Evolutionary conservation across 2,113 vertebrate genomes (phyloP).

Genomic region (Lontra canadensis): DNA sequence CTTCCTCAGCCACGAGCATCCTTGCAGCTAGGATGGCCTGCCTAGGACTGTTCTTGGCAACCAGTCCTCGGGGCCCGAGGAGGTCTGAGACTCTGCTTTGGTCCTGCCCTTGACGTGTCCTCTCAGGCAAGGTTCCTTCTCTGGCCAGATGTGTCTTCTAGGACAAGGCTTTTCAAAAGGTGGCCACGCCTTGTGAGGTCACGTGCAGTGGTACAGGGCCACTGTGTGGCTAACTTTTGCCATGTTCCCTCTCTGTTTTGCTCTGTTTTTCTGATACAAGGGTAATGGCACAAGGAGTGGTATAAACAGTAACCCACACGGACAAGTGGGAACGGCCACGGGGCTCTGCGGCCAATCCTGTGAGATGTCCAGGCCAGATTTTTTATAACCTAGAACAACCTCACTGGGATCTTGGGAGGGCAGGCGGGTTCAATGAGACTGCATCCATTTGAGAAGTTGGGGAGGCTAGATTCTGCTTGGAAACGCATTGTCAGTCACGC

Average conservation of each 20-base stretch:
- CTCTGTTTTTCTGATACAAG: constrained; percentile 29
- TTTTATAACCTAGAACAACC: constrained; percentile 5
- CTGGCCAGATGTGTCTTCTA: not conserved
- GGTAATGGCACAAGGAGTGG: not conserved
- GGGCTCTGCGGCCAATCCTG: not conserved
- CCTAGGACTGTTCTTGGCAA: not conserved
- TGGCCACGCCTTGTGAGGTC: not conserved
- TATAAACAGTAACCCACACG: constrained; percentile 58
- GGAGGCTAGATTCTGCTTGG: not conserved
- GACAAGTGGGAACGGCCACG: not conserved
- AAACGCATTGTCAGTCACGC: not conserved
- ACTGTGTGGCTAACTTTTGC: not conserved
- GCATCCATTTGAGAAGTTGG: not conserved
- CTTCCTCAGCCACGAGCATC: not conserved
- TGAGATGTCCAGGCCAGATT: not conserved
- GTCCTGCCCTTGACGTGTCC: not conserved
- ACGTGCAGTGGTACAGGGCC: not conserved
- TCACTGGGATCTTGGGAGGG: not conserved
- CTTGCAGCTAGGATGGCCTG: accelerated
- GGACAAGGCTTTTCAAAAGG: not conserved
- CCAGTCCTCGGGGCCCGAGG: not conserved
- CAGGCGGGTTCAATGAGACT: not conserved
- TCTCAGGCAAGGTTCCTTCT: not conserved
- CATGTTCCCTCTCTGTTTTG: constrained; percentile 26
- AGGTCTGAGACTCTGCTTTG: not conserved